A percentile compares a stretch with the other conserved stretches of the same genome.
Conservation (phyloP, 1,140 invertebrate species). For the Notospermus geniculatus region DNA sequence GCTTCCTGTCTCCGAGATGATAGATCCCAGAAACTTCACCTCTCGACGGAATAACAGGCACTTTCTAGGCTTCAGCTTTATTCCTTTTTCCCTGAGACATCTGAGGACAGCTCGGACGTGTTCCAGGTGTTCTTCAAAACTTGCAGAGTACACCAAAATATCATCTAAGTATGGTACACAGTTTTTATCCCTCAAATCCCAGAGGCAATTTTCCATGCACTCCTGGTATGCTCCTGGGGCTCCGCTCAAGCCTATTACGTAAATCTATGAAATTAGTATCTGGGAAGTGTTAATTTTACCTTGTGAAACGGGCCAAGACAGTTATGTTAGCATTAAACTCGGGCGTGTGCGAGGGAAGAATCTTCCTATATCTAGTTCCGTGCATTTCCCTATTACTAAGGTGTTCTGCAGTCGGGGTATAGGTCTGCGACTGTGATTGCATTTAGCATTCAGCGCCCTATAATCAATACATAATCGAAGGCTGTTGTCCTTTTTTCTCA, state of each 20-base stretch:
- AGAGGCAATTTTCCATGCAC: constrained; percentile 56
- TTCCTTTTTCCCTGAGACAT: constrained; percentile 2
- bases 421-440: constrained; percentile 10
- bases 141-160: constrained; percentile 48
- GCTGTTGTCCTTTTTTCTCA: constrained; percentile 19
- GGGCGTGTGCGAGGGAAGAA: constrained; percentile 26
- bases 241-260: constrained; percentile 56
- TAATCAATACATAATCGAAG: constrained; percentile 22
- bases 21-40: constrained; percentile 14
- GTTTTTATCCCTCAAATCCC: constrained; percentile 22
- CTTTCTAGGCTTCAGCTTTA: constrained; percentile 14
- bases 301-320: constrained; percentile 16
- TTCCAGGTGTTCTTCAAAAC: constrained; percentile 50
- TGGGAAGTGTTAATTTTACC: constrained; percentile 23
- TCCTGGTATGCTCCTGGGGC: constrained; percentile 57
- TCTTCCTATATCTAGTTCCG: no score
- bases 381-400: neutral
- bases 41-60: constrained; percentile 2
- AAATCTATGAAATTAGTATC: constrained; percentile 38
- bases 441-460: constrained; percentile 11
- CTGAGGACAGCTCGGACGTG: constrained; percentile 16
- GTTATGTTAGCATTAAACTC: constrained; percentile 27
- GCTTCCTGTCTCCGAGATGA: constrained; percentile 22
- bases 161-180: constrained; percentile 57
- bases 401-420: constrained; percentile 16